Base-by-base conservation (phyloP, 1,140 invertebrate genomes). In the Drosophila azteca region DNA sequence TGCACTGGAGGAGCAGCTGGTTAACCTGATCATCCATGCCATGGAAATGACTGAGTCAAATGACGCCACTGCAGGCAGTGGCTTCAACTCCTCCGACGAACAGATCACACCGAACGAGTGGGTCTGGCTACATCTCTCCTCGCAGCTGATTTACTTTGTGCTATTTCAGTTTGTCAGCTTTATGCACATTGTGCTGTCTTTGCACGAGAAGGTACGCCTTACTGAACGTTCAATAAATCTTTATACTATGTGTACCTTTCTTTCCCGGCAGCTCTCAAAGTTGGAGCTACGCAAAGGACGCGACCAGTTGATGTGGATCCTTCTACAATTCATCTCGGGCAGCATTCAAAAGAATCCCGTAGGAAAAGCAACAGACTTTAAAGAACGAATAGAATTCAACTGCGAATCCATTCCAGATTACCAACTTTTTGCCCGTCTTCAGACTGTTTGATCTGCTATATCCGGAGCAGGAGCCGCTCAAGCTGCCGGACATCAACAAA, bases 281-380 rank as follows among this genome's bases (percentile, higher is more conserved):
- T 93, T 95, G 77, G 96, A 97, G 87, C 94, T 97, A 79, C 94
- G 95, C 51, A 97, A 97, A 92, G 97, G 97, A 0, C 92, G 98
- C 51, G 98, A 99, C 92, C 97, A 99, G 82, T 92, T 99, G 0
- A 99, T 99, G 98, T 99, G 98, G 98, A 96, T 98, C 4, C 92
- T 99, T n/a, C 92, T 99, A 6, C 98, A 99, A 92, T 99, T 98
- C 88, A 98, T 99, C 67, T 99, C 98, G 2, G 97, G 98, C 49
- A 98, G 97, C 88, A 99, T 99, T 85, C 97, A 98, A 92, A 95
- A 98, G 74, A 98, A 98, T 93, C 96, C 97, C 1, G 94, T 96
- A 93, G 31, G 93, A 92, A 91, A 6, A 15, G 0, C 1, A 6
- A 22, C 6, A 11, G 1, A 4, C 1, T 22, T 15, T 55, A 22